Base-by-base conservation (phyloP, 1,140 invertebrate species). In the Cataglyphis hispanica region DNA sequence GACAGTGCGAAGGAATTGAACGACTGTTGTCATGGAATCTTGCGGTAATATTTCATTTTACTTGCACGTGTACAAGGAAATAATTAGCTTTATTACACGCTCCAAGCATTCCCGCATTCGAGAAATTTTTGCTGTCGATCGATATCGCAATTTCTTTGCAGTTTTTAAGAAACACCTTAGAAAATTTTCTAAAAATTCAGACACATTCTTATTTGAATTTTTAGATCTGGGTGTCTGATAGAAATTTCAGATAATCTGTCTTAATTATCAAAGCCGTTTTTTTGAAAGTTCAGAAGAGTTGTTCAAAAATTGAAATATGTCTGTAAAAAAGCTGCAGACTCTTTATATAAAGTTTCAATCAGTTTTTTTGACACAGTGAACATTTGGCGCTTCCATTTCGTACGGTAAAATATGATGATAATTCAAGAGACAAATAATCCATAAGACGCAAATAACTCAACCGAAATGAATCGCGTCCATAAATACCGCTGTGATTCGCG, bases 401-500 rank as follows among this genome's bases (percentile, higher is more conserved):
- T 25, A 76, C 37, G 56, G 11, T 64, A 11, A 53, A 53, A 6
- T 25, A 31, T 22, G 31, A 70, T 34, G 8, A 37, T 43, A 53
- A 58, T 81, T 60, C 19, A 10, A 2, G 50, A 34, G 25, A 19
- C 31, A 43, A 40, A 80, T 27, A 67, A 13, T 37, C 22, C 13
- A 31, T 8, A 22, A 43, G 34, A 4, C 34, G 4, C 27, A 19
- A 22, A 10, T 22, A 34, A 25, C 37, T 27, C 19, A 16, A 19
- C 37, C n/a, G 16, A 69, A 63, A 80, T 80, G 67, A 64, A 80
- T 67, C n/a, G 43, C 63, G 63, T 13, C 13, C 61, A 80, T 80
- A 34, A 67, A 81, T 81, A 81, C 64, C n/a, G 34, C 25, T n/a
- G 64, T 70, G 25, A 81, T 81, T 58, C 34, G 5, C 61, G 50